A percentile compares a stretch with the other conserved stretches of the same genome.
These are phyloP conservation scores for Liasis olivaceus DNA, from an alignment of 2,797 vertebrate species.

Conservation along the genomic window DNA sequence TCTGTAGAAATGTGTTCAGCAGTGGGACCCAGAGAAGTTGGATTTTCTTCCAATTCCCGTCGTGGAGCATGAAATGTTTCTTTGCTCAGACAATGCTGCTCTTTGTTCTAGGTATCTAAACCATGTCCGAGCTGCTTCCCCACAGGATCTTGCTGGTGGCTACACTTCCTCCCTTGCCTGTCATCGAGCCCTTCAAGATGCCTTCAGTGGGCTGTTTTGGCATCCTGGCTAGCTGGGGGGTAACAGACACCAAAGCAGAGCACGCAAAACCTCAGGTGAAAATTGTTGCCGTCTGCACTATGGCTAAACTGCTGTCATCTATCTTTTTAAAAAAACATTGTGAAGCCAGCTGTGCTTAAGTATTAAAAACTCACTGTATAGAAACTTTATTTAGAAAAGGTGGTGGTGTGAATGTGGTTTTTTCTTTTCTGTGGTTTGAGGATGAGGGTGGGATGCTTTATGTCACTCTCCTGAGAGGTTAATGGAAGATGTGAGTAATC, in stretches of 20 bases:
- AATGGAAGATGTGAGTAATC: constrained; percentile 76
- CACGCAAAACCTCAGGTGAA: constrained; percentile 60
- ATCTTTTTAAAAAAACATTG: not conserved
- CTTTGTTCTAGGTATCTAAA: constrained; percentile 87
- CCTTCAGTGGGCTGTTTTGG: constrained; percentile 93
- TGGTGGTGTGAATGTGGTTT: constrained; percentile 44
- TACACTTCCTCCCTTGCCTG: constrained; percentile 92
- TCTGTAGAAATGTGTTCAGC: constrained; percentile 13
- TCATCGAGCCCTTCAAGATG: constrained; percentile 93
- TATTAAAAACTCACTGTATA: constrained; percentile 37
- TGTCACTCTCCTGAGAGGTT: constrained; percentile 71
- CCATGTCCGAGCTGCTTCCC: constrained; percentile 88
- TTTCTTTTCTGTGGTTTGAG: not conserved
- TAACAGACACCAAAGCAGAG: constrained; percentile 30
- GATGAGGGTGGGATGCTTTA: constrained; percentile 54
- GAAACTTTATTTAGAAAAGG: constrained; percentile 51
- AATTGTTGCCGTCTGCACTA: constrained; percentile 44
- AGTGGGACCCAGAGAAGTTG: not conserved
- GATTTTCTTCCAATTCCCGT: not conserved
- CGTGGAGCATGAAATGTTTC: not conserved
- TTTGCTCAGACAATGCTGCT: constrained; percentile 1
- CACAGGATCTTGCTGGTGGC: constrained; percentile 93
- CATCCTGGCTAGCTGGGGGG: constrained; percentile 68
- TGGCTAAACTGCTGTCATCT: not conserved
- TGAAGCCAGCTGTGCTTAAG: constrained; percentile 51